A percentile compares a stretch with the other conserved stretches of the same genome.
phyloP scores from a whole-genome alignment of 2,113 vertebrate species.

The Etheostoma cragini region DNA sequence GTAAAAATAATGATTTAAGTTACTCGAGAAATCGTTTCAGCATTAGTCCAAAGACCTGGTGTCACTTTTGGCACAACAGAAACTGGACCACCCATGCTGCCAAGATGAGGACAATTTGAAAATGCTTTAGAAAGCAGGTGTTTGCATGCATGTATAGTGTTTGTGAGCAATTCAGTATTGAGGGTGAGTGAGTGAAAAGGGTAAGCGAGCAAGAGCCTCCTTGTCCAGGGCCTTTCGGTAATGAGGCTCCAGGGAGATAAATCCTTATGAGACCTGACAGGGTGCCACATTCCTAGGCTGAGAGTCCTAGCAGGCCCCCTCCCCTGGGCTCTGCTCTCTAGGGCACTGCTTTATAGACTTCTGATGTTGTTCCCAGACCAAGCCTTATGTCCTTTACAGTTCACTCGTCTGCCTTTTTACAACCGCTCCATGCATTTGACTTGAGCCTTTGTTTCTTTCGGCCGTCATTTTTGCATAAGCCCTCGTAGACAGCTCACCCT shows the following conservation, averaged over 20 bases:
- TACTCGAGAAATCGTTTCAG: too few species aligned
- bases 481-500: neutral
- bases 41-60: too few species aligned
- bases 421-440: neutral
- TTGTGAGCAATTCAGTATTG: constrained; percentile 1
- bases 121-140: constrained; percentile 2
- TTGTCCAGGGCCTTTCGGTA: constrained; percentile 63
- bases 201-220: constrained; percentile 47
- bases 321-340: constrained; percentile 45
- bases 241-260: constrained; percentile 76
- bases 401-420: constrained; percentile 29
- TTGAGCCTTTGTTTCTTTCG: neutral
- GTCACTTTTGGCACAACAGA: neutral
- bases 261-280: constrained; percentile 80
- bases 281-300: constrained; percentile 76
- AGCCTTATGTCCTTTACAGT: constrained; percentile 29
- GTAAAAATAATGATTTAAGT: too few species aligned
- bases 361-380: constrained; percentile 54
- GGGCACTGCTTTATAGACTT: constrained; percentile 64
- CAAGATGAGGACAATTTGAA: neutral
- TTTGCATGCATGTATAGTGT: constrained; percentile 12
- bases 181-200: constrained; percentile 41
- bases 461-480: neutral
- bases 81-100: constrained; percentile 5
- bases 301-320: constrained; percentile 65